Percentiles rank a stretch among this genome's conserved stretches.
Evolutionary conservation across 2,797 vertebrate genomes (phyloP).

Genomic region (Poecilia wingei): DNA sequence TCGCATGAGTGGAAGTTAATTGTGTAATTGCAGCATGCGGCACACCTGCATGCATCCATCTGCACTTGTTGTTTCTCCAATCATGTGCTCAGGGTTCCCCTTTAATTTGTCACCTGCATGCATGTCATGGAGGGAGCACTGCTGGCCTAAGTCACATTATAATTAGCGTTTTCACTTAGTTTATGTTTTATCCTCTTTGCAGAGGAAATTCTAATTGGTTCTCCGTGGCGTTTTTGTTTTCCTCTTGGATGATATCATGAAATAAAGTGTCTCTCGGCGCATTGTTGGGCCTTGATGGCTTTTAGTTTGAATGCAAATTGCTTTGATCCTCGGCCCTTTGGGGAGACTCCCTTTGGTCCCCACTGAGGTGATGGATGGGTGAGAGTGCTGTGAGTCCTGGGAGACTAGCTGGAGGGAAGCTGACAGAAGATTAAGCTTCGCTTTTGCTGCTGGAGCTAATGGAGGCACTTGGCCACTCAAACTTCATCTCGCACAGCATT

Average conservation of each 20-base stretch:
- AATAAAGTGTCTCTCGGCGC: conserved; percentile 58
- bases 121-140: conserved; percentile 23
- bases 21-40: conserved; percentile 7
- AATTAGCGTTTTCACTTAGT: conserved; percentile 61
- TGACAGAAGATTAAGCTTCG: conserved; percentile 72
- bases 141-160: conserved; percentile 23
- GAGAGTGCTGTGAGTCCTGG: conserved; percentile 58
- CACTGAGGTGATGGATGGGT: conserved; percentile 74
- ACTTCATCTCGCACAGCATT: conserved; percentile 64
- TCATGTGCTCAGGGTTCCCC: neutral
- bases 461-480: conserved; percentile 64
- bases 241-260: conserved; percentile 47
- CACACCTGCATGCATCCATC: conserved; percentile 10
- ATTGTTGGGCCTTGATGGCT: conserved; percentile 66
- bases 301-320: conserved; percentile 74
- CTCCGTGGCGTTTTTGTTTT: conserved; percentile 49
- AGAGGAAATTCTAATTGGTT: conserved; percentile 53
- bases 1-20: conserved; percentile 8
- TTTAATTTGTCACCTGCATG: conserved; percentile 15
- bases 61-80: neutral
- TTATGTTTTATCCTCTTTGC: conserved; percentile 31
- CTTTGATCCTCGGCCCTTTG: conserved; percentile 68
- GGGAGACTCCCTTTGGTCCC: conserved; percentile 66
- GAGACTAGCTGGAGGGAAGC: conserved; percentile 66
- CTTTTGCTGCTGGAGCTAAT: conserved; percentile 63